A percentile compares a stretch with the other conserved stretches of the same genome.
phyloP scores from a whole-genome alignment of 2,113 vertebrate genomes.

The Hypomesus transpacificus region DNA sequence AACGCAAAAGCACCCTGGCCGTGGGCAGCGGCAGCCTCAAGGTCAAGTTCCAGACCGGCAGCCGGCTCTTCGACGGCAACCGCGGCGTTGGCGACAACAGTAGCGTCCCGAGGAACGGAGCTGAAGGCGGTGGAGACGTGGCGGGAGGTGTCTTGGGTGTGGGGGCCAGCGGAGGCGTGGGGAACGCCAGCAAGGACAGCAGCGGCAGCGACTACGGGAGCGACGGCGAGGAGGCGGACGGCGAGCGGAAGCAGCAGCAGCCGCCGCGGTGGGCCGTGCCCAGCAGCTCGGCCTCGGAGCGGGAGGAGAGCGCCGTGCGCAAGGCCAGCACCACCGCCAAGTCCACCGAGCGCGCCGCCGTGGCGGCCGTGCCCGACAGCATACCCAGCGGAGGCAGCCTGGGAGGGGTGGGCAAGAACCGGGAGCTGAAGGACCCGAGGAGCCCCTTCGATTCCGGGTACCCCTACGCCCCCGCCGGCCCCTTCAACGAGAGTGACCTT shows the following conservation, averaged over 20 bases:
- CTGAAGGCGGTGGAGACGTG: constrained; percentile 29
- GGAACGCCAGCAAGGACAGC: constrained; percentile 47
- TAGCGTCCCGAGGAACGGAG: constrained; percentile 15
- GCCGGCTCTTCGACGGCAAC: constrained; percentile 54
- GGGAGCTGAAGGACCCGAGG: constrained; percentile 41
- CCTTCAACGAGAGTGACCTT: constrained; percentile 42
- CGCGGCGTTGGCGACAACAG: constrained; percentile 44
- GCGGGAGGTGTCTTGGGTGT: too few relatives aligned
- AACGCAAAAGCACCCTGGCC: constrained; percentile 83
- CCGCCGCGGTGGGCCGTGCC: constrained; percentile 48
- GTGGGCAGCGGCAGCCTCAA: constrained; percentile 78
- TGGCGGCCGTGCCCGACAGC: constrained; percentile 41
- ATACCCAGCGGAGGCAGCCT: constrained; percentile 63
- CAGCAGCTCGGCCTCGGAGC: constrained; percentile 69
- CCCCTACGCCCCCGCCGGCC: constrained; percentile 45
- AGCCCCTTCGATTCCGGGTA: constrained; percentile 36
- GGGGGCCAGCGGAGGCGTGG: constrained; percentile 8
- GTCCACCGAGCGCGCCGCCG: constrained; percentile 62
- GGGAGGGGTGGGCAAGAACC: constrained; percentile 52
- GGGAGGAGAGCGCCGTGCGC: constrained; percentile 66
- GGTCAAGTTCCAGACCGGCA: constrained; percentile 77
- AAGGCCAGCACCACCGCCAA: constrained; percentile 73
- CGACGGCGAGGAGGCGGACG: constrained; percentile 57
- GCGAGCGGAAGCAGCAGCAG: constrained; percentile 47
- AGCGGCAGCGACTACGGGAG: constrained; percentile 51